These are phyloP conservation scores for Linnaemya tessellans DNA, from an alignment of 2,888 invertebrate species.

Conservation along the genomic window DNA sequence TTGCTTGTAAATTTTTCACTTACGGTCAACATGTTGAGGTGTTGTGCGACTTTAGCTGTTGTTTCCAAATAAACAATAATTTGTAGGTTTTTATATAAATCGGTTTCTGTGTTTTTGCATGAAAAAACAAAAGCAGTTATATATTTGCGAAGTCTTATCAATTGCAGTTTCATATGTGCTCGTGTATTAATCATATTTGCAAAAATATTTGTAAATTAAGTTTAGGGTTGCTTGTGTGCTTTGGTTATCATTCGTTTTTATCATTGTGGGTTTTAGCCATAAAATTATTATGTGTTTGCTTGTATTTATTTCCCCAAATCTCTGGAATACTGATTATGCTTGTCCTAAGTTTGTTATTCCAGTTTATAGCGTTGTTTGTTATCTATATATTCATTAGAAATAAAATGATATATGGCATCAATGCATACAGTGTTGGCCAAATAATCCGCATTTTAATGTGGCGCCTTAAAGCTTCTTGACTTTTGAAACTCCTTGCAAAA, in stretches of 20 bases:
- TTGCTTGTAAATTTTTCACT: constrained; percentile 67
- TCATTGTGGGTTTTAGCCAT: background rate
- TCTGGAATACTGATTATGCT: constrained; percentile 9
- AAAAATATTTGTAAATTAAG: constrained; percentile 1
- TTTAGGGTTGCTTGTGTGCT: constrained; percentile 3
- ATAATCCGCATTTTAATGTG: no score
- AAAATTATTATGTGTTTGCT: constrained; percentile 27
- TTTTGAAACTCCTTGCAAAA: no score
- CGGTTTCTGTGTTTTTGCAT: background rate
- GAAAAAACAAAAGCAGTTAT: constrained; percentile 6
- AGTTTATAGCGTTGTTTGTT: background rate
- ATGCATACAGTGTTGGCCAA: no score
- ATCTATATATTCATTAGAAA: background rate
- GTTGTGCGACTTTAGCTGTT: constrained; percentile 57
- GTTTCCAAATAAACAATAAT: constrained; percentile 23
- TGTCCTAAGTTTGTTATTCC: constrained; percentile 25
- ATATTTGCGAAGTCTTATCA: constrained; percentile 63
- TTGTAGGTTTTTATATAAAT: constrained; percentile 63
- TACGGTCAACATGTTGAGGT: constrained; percentile 78
- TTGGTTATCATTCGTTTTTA: constrained; percentile 27
- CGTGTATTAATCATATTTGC: background rate
- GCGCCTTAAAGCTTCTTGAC: no score
- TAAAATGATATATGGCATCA: no score
- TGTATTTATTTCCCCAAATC: background rate
- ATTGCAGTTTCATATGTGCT: constrained; percentile 23